Evolutionary conservation across 2,888 invertebrate species (phyloP).

Genomic region (Campopleginae sp.): DNA sequence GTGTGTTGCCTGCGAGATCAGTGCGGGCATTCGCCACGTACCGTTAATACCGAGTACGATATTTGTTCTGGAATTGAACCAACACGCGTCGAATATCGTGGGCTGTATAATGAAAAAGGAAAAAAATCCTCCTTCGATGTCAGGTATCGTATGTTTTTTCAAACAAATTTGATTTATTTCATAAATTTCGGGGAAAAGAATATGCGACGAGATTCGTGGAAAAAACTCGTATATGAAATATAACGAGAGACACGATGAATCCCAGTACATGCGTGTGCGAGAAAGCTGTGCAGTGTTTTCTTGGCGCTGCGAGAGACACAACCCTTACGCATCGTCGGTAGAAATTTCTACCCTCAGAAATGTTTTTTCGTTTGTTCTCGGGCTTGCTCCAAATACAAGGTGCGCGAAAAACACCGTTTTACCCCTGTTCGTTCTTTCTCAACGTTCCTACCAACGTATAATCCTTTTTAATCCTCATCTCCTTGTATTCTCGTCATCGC

Average conservation of each 20-base stretch:
- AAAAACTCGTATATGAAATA: conserved; percentile 11
- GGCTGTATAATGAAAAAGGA: not conserved
- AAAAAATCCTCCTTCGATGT: not conserved
- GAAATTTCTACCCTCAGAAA: conserved; percentile 41
- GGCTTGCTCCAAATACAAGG: conserved; percentile 28
- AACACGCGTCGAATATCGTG: not conserved
- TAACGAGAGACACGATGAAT: conserved; percentile 7
- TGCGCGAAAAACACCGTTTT: conserved; percentile 14
- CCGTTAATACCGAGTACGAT: conserved; percentile 15
- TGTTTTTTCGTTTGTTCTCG: conserved; percentile 38
- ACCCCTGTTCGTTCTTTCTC: conserved; percentile 40
- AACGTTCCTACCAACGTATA: conserved; percentile 19
- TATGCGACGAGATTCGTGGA: not conserved
- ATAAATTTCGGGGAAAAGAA: not conserved
- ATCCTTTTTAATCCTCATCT: conserved; percentile 54
- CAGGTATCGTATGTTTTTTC: too few species aligned
- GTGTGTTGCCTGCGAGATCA: not conserved
- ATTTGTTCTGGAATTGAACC: conserved; percentile 16
- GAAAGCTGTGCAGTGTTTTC: not conserved
- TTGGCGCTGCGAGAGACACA: conserved; percentile 8
- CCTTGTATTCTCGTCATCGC: conserved; percentile 16
- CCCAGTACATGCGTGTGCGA: not conserved
- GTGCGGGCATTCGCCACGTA: conserved; percentile 12
- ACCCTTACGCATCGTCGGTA: conserved; percentile 19
- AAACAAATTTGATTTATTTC: too few species aligned